Evolutionary conservation across 2,113 vertebrate species (phyloP).

Genomic region (Benitochromis conjunctus): DNA sequence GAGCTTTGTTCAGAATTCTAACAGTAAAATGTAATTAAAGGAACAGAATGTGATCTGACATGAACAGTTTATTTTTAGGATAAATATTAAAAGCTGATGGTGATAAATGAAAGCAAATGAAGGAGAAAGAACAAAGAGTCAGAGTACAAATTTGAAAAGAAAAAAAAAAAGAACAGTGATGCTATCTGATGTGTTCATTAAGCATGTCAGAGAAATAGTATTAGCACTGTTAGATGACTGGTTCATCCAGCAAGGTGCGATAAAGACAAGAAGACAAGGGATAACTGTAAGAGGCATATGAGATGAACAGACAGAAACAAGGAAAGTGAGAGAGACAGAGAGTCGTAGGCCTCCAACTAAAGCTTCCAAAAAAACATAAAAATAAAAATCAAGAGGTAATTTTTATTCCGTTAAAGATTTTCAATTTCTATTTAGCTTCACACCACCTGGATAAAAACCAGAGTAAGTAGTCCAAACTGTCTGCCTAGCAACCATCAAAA

Average conservation of each 20-base stretch:
- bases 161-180: neutral
- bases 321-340: neutral
- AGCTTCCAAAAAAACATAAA: neutral
- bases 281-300: neutral
- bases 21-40: neutral
- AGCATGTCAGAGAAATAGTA: slow-evolving; percentile 1
- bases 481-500: neutral
- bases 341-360: neutral
- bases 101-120: neutral
- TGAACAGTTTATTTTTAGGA: neutral
- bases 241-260: neutral
- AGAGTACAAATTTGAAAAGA: neutral
- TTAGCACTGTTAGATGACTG: slow-evolving; percentile 41
- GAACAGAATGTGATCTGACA: neutral
- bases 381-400: neutral
- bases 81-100: neutral
- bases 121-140: neutral
- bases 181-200: slow-evolving; percentile 12
- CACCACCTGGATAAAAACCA: neutral
- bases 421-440: neutral
- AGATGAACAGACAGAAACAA: neutral
- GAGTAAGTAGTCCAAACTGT: neutral
- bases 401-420: neutral
- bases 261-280: neutral
- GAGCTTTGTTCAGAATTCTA: neutral